Conservation (phyloP, 2,888 invertebrate species). For the Nemotelus pantherinus region DNA sequence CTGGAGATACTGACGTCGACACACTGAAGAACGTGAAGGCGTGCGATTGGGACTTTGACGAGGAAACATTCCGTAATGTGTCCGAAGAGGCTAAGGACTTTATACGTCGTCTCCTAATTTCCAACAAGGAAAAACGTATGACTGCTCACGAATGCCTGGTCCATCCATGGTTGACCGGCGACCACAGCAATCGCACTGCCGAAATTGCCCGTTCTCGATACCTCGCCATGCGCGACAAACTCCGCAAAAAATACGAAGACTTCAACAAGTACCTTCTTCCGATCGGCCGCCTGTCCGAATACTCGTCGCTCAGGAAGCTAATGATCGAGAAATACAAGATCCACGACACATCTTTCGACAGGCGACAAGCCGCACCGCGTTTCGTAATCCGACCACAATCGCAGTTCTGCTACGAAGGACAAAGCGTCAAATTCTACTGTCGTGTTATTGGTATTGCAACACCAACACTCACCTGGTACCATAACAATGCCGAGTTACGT, state of each 20-base stretch:
- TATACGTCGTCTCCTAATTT: slow-evolving; percentile 88
- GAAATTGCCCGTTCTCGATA: slow-evolving; percentile 87
- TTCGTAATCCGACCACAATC: slow-evolving; percentile 97
- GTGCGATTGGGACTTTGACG: slow-evolving; percentile 99
- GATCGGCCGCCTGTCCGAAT: slow-evolving; percentile 96
- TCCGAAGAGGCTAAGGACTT: slow-evolving; percentile 99
- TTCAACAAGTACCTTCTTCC: slow-evolving; percentile 89
- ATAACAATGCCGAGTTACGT: slow-evolving; percentile 89
- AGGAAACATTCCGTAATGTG: slow-evolving; percentile 91
- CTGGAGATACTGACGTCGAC: slow-evolving; percentile 98
- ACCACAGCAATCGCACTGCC: slow-evolving; percentile 78
- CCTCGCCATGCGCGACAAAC: slow-evolving; percentile 85
- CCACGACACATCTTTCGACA: slow-evolving; percentile 94
- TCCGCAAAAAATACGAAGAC: slow-evolving; percentile 82
- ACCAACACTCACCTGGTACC: slow-evolving; percentile 95
- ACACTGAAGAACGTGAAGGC: slow-evolving; percentile 98
- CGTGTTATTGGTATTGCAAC: slow-evolving; percentile 94
- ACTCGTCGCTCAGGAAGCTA: slow-evolving; percentile 94
- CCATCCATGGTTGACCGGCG: slow-evolving; percentile 95
- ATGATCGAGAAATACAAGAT: slow-evolving; percentile 97
- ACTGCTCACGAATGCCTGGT: slow-evolving; percentile 97
- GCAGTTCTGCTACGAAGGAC: slow-evolving; percentile 96
- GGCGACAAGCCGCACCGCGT: slow-evolving; percentile 96
- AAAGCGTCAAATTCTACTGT: slow-evolving; percentile 97
- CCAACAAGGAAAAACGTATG: slow-evolving; percentile 97